Evolutionary conservation across 1,140 invertebrate species (phyloP), one percentile per base, ranked within the genome.

Genomic region (Bombus haemorrhoidalis): DNA sequence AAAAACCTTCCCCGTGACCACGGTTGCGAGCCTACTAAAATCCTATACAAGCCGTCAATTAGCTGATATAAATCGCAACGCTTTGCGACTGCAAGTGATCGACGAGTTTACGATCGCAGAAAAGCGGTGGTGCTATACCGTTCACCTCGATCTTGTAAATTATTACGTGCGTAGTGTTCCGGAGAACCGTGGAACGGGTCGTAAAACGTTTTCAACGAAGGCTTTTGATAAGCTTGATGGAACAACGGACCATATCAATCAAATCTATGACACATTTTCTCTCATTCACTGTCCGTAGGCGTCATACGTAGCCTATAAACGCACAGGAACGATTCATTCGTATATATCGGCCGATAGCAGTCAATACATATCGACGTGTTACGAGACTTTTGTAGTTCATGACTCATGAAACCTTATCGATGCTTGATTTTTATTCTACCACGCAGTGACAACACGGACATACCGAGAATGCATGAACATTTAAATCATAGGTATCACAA

Each of bases 361-460:
- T 22, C 6, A 25, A 59, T 43, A 71, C 47, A 43, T 53, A 75
- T 79, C 39, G 43, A 79, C 53, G 76, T 13, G 64, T 28, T 57
- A 37, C n/a, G 53, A 53, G 75, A 86, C 64, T 72, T 81, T 79
- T 85, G 57, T 73, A 74, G 62, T 75, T 75, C 74, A 74, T 84
- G 86, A 87, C 81, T 87, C 86, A 80, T n/a, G 8, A 25, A 47
- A 34, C 34, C 34, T 87, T 79, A 84, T 84, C 82, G 82, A 85
- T 84, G 62, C 10, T 25, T 15, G 57, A 80, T 72, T 80, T 53
- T 85, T 79, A 28, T 43, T 39, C 8, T 53, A 37, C 53, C 72
- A 43, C n/a, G 9, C 57, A n/a, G 47, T 64, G 76, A 72, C 83
- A 39, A 85, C 41, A 53, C 73, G 12, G 1, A 18, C 53, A 39